Percentiles rank a stretch among this genome's conserved stretches.
Conservation (phyloP, 1,140 invertebrate species). For the Drosophila arizonae region DNA sequence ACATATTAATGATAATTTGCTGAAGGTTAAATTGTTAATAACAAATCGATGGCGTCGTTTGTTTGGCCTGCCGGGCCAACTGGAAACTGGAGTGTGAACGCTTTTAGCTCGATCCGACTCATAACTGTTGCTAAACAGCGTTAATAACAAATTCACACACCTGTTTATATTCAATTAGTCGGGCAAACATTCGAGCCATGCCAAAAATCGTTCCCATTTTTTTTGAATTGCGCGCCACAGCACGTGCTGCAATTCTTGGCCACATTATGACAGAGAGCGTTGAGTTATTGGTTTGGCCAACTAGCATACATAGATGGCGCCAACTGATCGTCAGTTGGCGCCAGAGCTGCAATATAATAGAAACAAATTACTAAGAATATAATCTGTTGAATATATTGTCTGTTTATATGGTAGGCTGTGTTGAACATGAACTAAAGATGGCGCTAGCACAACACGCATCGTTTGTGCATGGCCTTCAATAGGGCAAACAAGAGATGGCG, state of each 20-base stretch:
- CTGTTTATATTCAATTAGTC: slow-evolving; percentile 13
- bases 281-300: background rate
- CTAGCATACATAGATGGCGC: slow-evolving; percentile 10
- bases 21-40: slow-evolving; percentile 61
- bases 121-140: slow-evolving; percentile 54
- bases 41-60: slow-evolving; percentile 47
- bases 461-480: too few relatives aligned
- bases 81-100: slow-evolving; percentile 37
- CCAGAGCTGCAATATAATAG: too few relatives aligned
- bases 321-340: background rate
- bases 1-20: slow-evolving; percentile 64
- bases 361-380: too few relatives aligned
- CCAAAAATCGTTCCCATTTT: background rate
- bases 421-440: too few relatives aligned
- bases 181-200: slow-evolving; percentile 10
- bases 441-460: too few relatives aligned
- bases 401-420: too few relatives aligned
- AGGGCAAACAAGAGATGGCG: background rate
- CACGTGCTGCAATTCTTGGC: slow-evolving; percentile 7
- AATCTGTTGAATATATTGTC: too few relatives aligned
- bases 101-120: slow-evolving; percentile 25
- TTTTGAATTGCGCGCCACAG: slow-evolving; percentile 34
- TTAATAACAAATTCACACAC: slow-evolving; percentile 41
- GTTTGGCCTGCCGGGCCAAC: slow-evolving; percentile 6
- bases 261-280: background rate